phyloP scores from a whole-genome alignment of 2,888 invertebrate species.

The Philereme vetulata region DNA sequence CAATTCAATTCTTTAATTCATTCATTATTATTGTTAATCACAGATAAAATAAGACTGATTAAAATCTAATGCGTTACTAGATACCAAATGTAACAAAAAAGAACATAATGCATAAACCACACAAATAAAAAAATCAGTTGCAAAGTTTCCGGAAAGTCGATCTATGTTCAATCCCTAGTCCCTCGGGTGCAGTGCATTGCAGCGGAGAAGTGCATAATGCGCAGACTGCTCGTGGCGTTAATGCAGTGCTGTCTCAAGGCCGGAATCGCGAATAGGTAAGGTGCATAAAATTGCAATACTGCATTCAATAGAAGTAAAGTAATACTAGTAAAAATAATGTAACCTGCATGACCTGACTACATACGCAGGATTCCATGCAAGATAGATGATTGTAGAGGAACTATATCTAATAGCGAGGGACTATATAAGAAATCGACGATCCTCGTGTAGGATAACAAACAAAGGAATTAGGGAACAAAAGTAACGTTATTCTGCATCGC shows the following conservation, averaged over 20 bases:
- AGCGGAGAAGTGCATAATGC: constrained; percentile 50
- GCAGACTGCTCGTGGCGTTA: constrained; percentile 47
- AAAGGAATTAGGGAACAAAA: constrained; percentile 31
- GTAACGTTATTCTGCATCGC: constrained; percentile 29
- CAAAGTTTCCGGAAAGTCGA: neutral
- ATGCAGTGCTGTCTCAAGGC: constrained; percentile 28
- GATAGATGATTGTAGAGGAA: too few species aligned
- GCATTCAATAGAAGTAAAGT: neutral
- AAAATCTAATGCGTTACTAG: too few species aligned
- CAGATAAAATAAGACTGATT: too few species aligned
- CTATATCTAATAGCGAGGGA: too few species aligned
- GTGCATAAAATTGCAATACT: constrained; percentile 16
- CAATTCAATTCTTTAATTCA: too few species aligned
- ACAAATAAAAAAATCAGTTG: too few species aligned
- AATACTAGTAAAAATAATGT: neutral
- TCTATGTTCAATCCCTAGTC: constrained; percentile 34
- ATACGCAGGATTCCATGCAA: too few species aligned
- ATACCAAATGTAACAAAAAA: too few species aligned
- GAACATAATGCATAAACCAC: too few species aligned
- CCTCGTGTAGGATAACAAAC: constrained; percentile 24
- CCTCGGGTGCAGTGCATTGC: constrained; percentile 22
- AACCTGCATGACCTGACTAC: neutral
- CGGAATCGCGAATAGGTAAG: constrained; percentile 17
- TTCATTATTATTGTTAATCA: too few species aligned
- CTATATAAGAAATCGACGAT: constrained; percentile 8